Evolutionary conservation across 2,888 invertebrate species (phyloP).

Genomic region (Cephalotes varians): DNA sequence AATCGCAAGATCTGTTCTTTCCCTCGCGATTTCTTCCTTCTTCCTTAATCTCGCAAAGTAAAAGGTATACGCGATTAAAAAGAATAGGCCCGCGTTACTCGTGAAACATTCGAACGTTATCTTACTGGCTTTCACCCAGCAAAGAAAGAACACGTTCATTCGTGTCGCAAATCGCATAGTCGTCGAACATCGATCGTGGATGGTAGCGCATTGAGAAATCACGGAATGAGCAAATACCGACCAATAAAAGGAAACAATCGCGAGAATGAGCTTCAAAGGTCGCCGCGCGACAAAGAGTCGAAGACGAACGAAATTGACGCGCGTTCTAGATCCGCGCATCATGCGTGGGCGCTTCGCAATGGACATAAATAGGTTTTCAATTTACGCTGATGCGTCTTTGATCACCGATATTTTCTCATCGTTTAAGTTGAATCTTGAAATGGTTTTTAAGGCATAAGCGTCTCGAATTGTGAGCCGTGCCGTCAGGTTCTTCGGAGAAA

Average conservation of each 20-base stretch:
- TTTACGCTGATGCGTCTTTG: not conserved
- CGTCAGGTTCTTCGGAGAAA: not conserved
- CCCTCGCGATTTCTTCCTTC: not conserved
- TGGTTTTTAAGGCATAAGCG: not conserved
- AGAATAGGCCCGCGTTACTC: not conserved
- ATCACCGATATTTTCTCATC: not conserved
- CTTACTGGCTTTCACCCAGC: constrained; percentile 34
- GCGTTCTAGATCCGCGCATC: constrained; percentile 56
- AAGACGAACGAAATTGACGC: constrained; percentile 35
- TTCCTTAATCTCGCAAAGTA: constrained; percentile 6
- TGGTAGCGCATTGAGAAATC: constrained; percentile 54
- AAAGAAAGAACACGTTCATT: not conserved
- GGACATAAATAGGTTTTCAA: constrained; percentile 5
- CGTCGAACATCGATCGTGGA: constrained; percentile 38
- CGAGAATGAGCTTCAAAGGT: constrained; percentile 60
- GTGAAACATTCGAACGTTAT: constrained; percentile 3
- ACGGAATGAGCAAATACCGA: constrained; percentile 55
- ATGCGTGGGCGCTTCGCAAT: constrained; percentile 56
- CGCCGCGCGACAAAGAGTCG: constrained; percentile 31
- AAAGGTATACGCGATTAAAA: not conserved
- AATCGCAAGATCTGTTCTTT: constrained; percentile 5
- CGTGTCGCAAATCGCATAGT: not conserved
- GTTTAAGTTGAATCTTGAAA: not conserved
- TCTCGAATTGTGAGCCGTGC: not conserved
- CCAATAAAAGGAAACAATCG: constrained; percentile 56